Conservation (phyloP, 2,113 vertebrate genomes). For the Heloderma charlesbogerti region DNA sequence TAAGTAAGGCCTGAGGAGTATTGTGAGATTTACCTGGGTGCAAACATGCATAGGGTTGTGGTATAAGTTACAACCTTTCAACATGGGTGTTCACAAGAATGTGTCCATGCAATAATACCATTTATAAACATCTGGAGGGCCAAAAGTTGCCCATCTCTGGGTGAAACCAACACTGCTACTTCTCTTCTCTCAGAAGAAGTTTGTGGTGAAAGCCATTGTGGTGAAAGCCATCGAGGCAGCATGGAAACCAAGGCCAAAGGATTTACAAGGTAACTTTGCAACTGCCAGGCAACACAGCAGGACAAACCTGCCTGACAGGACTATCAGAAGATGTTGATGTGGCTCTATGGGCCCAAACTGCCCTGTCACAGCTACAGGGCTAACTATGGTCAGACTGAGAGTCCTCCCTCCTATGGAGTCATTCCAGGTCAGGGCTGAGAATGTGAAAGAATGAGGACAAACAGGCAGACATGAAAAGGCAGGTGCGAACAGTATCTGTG, state of each 20-base stretch:
- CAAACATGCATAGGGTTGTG: not conserved
- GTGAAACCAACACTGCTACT: not conserved
- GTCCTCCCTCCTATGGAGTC: not conserved
- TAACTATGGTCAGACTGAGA: not conserved
- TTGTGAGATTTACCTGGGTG: not conserved
- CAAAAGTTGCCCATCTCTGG: not conserved
- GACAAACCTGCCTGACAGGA: not conserved
- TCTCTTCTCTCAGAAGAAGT: not conserved
- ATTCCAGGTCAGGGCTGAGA: not conserved
- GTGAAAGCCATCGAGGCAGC: not conserved
- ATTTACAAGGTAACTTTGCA: not conserved
- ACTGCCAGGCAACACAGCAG: not conserved
- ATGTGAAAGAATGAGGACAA: not conserved
- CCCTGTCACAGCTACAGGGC: not conserved
- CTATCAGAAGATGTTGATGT: not conserved
- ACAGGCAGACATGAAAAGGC: not conserved
- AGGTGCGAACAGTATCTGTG: not conserved
- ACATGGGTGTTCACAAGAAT: not conserved
- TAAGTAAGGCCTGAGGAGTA: not conserved
- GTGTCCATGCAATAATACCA: not conserved
- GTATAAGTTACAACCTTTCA: not conserved
- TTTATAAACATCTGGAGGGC: not conserved
- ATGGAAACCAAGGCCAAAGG: not conserved
- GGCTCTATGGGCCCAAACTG: not conserved
- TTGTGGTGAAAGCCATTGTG: not conserved